A percentile compares a stretch with the other conserved stretches of the same genome.
Conservation (phyloP, 2,888 invertebrate species). For the Gymnoscelis rufifasciata region DNA sequence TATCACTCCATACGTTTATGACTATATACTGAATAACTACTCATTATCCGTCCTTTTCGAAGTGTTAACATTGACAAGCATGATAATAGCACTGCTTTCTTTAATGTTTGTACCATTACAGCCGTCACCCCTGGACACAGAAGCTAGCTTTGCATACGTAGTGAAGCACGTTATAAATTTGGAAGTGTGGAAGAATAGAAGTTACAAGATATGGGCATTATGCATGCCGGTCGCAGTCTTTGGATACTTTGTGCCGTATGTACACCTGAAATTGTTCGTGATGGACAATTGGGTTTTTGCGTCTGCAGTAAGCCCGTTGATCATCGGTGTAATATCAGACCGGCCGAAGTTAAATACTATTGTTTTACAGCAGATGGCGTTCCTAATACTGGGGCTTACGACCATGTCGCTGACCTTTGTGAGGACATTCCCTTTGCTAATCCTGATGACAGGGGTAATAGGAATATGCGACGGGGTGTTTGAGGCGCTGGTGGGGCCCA, state of each 20-base stretch:
- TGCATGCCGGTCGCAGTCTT: conserved; percentile 91
- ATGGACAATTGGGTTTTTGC: conserved; percentile 82
- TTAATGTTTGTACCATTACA: conserved; percentile 83
- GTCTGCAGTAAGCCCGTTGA: conserved; percentile 90
- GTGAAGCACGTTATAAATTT: too few relatives aligned
- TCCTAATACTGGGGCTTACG: conserved; percentile 86
- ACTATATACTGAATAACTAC: conserved; percentile 77
- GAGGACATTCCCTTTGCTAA: conserved; percentile 81
- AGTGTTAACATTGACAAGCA: conserved; percentile 83
- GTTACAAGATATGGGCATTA: conserved; percentile 91
- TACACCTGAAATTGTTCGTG: conserved; percentile 90
- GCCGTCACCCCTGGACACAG: too few relatives aligned
- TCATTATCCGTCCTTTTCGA: conserved; percentile 82
- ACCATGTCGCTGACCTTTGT: conserved; percentile 88
- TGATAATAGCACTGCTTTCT: conserved; percentile 85
- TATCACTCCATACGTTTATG: conserved; percentile 85
- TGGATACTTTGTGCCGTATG: conserved; percentile 95
- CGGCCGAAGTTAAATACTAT: conserved; percentile 88
- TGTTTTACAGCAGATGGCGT: conserved; percentile 90
- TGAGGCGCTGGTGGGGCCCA: conserved; percentile 93
- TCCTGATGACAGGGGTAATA: conserved; percentile 87
- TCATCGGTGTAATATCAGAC: conserved; percentile 92
- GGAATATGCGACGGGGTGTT: conserved; percentile 96
- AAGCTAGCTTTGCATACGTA: too few relatives aligned
- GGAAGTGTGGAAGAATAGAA: conserved; percentile 85